Evolutionary conservation across 2,888 invertebrate genomes (phyloP).

Genomic region (Colletes collaris): DNA sequence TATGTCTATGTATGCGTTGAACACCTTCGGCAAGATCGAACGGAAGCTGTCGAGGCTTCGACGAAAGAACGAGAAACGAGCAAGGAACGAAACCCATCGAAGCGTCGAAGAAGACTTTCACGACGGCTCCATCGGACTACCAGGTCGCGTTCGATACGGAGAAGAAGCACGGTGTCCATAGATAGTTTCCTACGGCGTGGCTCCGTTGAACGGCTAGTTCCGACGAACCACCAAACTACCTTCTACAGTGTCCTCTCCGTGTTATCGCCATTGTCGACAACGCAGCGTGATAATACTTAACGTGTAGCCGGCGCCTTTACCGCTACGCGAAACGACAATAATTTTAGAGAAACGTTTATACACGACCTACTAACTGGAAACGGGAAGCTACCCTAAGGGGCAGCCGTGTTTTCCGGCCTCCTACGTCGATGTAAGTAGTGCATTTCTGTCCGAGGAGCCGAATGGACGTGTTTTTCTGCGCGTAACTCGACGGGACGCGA

Average conservation of each 20-base stretch:
- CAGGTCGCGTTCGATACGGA: not conserved
- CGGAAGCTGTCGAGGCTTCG: conserved; percentile 15
- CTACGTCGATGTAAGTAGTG: conserved; percentile 15
- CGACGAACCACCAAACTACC: not conserved
- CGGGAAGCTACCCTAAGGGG: not conserved
- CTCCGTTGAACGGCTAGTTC: not conserved
- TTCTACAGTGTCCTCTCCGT: conserved; percentile 10
- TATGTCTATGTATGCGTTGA: too few relatives aligned
- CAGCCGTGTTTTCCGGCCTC: conserved; percentile 1
- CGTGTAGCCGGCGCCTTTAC: conserved; percentile 14
- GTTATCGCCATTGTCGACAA: conserved; percentile 61
- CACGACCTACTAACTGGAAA: conserved; percentile 19
- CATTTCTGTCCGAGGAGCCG: conserved; percentile 1
- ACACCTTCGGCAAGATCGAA: not conserved
- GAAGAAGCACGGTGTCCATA: not conserved
- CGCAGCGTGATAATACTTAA: not conserved
- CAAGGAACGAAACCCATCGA: not conserved
- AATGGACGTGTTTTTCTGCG: not conserved
- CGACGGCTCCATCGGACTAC: too few relatives aligned
- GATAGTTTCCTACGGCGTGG: not conserved
- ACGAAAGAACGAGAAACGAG: not conserved
- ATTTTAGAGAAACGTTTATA: conserved; percentile 11
- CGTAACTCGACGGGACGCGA: not conserved
- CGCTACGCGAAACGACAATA: conserved; percentile 32
- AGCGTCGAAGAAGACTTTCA: too few relatives aligned